A percentile compares a stretch with the other conserved stretches of the same genome.
Conservation (phyloP, 2,888 invertebrate species). For the Charanyca ferruginea region DNA sequence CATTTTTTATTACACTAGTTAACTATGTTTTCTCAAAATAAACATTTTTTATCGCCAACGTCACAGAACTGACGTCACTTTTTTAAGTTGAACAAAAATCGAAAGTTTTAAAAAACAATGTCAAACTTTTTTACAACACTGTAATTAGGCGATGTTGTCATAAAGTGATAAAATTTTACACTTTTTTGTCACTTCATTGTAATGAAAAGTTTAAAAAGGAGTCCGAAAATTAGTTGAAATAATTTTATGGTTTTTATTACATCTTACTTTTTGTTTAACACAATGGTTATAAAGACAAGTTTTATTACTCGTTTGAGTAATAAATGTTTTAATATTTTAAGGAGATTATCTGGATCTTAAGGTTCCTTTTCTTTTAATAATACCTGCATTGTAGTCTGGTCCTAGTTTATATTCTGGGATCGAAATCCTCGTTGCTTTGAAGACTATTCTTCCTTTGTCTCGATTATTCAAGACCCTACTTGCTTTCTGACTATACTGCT, state of each 20-base stretch:
- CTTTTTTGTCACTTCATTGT: conserved; percentile 52
- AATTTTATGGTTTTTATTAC: conserved; percentile 41
- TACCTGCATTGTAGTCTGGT: background rate
- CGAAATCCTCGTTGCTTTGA: background rate
- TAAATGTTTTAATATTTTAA: conserved; percentile 14
- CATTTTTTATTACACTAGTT: background rate
- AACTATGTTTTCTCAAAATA: conserved; percentile 13
- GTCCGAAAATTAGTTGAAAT: conserved; percentile 25
- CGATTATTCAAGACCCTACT: too few relatives aligned
- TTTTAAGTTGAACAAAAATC: conserved; percentile 63
- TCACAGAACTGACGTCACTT: conserved; percentile 47
- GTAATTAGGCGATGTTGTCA: conserved; percentile 60
- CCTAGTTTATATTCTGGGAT: background rate
- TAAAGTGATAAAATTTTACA: conserved; percentile 64
- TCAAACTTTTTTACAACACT: conserved; percentile 62
- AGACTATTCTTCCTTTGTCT: background rate
- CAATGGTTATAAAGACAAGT: conserved; percentile 3
- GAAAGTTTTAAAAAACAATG: conserved; percentile 67
- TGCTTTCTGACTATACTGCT: background rate
- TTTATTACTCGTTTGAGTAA: conserved; percentile 21
- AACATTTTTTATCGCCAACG: conserved; percentile 22
- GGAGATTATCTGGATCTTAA: background rate
- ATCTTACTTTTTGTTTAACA: conserved; percentile 23
- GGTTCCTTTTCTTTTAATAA: background rate
- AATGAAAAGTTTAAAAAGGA: conserved; percentile 34